These are phyloP conservation scores for Halichondria panicea DNA, from an alignment of 37 sponge, comb jelly and placozoan species.

Conservation along the genomic window DNA sequence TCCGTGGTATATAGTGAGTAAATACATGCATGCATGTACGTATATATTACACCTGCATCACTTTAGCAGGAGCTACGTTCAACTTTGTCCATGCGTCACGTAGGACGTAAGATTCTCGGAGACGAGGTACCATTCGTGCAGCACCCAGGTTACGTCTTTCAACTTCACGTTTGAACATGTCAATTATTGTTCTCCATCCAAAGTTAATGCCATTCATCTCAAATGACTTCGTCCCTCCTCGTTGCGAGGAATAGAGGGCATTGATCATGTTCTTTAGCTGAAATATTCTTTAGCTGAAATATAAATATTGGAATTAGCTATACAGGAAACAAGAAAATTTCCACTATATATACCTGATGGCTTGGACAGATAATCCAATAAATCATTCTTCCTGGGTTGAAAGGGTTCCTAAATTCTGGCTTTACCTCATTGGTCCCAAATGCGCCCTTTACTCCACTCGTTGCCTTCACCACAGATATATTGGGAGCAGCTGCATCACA, in stretches of 20 bases:
- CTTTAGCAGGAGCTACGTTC: slow-evolving; percentile 43
- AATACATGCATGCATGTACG: slow-evolving; percentile 3
- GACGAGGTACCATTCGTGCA: not conserved
- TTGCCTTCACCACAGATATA: slow-evolving; percentile 6
- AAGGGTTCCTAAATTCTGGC: not conserved
- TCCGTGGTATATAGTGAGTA: not conserved
- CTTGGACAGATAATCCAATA: slow-evolving; percentile 39
- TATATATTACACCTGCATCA: slow-evolving; percentile 44
- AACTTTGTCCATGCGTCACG: slow-evolving; percentile 36
- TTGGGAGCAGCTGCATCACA: slow-evolving; percentile 19
- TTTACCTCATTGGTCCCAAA: not conserved
- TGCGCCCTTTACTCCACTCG: slow-evolving; percentile 2
- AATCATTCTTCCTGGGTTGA: not conserved
- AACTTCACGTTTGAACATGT: slow-evolving; percentile 13
- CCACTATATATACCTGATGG: slow-evolving; percentile 13
- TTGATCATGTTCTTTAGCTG: slow-evolving; percentile 48
- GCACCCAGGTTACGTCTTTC: not conserved
- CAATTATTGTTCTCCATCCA: slow-evolving; percentile 34
- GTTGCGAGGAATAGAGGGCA: slow-evolving; percentile 25
- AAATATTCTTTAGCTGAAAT: not conserved
- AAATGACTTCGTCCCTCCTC: slow-evolving; percentile 27
- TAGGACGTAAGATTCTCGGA: slow-evolving; percentile 10
- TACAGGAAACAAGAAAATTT: not conserved
- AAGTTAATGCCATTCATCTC: slow-evolving; percentile 3
- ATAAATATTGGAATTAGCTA: not conserved